Conservation (phyloP, 2,888 invertebrate species). For the Leptinotarsa haldemani region DNA sequence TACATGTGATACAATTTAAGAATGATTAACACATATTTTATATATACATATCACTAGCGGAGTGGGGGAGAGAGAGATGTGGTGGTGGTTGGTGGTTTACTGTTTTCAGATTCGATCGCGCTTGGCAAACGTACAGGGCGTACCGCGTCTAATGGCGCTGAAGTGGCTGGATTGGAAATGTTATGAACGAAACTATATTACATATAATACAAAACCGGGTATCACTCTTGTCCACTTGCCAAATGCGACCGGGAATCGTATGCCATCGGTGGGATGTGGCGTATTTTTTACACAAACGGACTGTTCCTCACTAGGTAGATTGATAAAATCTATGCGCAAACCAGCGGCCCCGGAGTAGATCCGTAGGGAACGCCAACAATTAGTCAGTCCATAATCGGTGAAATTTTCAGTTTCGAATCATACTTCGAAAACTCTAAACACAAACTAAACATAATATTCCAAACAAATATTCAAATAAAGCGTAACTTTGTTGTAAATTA, state of each 20-base stretch:
- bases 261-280: slow-evolving; percentile 30
- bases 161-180: slow-evolving; percentile 61
- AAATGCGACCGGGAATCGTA: slow-evolving; percentile 55
- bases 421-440: not conserved
- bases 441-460: not conserved
- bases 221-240: slow-evolving; percentile 57
- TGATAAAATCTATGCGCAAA: not conserved
- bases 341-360: not conserved
- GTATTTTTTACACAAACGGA: slow-evolving; percentile 32
- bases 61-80: slow-evolving; percentile 50
- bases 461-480: not conserved
- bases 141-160: slow-evolving; percentile 47
- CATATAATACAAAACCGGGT: slow-evolving; percentile 64
- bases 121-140: slow-evolving; percentile 59
- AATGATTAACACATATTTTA: slow-evolving; percentile 52
- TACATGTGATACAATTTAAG: slow-evolving; percentile 60
- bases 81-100: slow-evolving; percentile 20
- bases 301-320: not conserved
- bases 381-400: not conserved
- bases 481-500: not conserved
- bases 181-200: slow-evolving; percentile 65
- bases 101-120: slow-evolving; percentile 52
- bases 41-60: slow-evolving; percentile 62
- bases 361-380: not conserved
- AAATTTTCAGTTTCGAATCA: not conserved